Base-by-base conservation (phyloP, 2,888 invertebrate species). In the Hirudinaria manillensis region DNA sequence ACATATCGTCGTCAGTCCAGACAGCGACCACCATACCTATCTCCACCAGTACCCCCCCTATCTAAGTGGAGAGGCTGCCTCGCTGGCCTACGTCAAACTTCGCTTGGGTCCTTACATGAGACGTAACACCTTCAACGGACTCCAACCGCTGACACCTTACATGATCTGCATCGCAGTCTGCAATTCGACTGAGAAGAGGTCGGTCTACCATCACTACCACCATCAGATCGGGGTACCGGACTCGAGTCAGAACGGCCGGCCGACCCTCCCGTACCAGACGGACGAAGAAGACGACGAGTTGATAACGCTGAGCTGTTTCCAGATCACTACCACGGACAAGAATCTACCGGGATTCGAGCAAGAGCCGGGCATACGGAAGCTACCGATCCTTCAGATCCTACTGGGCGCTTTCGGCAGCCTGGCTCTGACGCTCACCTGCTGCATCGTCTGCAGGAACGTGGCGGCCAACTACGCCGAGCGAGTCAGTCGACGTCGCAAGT, bases 71-170 rank as follows among this genome's bases (percentile, higher is more conserved):
- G 68, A 68, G 21, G 68, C 32, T 10, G 68, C 68, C n/a, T 29
- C 68, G n/a, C 32, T 68, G 68, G n/a, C 68, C 2, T 68, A 34
- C 68, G 36, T 68, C 32, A 68, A 68, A 68, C 32, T 68, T 1
- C n/a, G 32, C 4, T 7, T 68, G n/a, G 68, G 68, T 68, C 68
- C 68, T 1, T 68, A 29, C 68, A 68, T 68, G 68, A 68, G 68
- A 24, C 32, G 68, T 29, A 68, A 68, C 36, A 68, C 68, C 1
- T 68, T 68, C 68, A 68, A 68, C 36, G 68, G 68, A 10, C 68
- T 68, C n/a, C 36, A n/a, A 6, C 68, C 68, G 21, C 10, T 68
- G 68, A 68, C 68, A 34, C 68, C 68, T 10, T 68, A 68, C 32
- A n/a, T 29, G 36, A 32, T 68, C 32, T 68, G 68, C 36, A 32